These are phyloP conservation scores for Catamblyrhynchus diadema DNA, from an alignment of 2,797 vertebrate species.

Conservation along the genomic window DNA sequence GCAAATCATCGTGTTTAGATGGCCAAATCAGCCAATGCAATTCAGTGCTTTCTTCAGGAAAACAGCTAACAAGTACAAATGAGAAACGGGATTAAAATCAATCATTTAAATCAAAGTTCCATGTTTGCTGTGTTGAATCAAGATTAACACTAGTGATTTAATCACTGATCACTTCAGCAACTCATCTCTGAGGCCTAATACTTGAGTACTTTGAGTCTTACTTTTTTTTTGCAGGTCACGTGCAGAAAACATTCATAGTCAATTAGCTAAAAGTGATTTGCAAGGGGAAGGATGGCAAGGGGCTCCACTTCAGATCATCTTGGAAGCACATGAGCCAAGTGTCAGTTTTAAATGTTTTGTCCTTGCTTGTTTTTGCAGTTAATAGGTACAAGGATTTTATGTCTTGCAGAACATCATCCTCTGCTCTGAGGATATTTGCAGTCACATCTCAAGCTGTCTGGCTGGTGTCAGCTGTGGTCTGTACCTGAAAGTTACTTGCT, in stretches of 20 bases:
- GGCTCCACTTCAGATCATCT: neutral
- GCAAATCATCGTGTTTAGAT: neutral
- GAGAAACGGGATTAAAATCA: conserved; percentile 5
- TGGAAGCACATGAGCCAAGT: neutral
- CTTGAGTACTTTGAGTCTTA: neutral
- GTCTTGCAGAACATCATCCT: neutral
- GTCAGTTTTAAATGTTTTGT: neutral
- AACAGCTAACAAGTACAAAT: conserved; percentile 23
- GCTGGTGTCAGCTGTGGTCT: neutral
- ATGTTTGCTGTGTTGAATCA: neutral
- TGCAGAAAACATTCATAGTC: neutral
- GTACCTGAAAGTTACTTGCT: neutral
- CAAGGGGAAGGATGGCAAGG: neutral
- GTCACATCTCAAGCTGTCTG: neutral
- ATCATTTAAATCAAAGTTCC: conserved; percentile 13
- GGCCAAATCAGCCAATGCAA: neutral
- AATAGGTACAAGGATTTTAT: neutral
- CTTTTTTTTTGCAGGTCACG: neutral
- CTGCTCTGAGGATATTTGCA: neutral
- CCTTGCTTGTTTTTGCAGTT: neutral
- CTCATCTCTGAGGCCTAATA: neutral
- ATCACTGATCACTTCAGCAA: neutral
- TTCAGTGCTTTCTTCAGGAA: neutral
- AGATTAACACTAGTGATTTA: conserved; percentile 2
- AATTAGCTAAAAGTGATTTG: neutral